phyloP scores from a whole-genome alignment of 2,113 vertebrate genomes.

The Cyprinodon brontotheroides region DNA sequence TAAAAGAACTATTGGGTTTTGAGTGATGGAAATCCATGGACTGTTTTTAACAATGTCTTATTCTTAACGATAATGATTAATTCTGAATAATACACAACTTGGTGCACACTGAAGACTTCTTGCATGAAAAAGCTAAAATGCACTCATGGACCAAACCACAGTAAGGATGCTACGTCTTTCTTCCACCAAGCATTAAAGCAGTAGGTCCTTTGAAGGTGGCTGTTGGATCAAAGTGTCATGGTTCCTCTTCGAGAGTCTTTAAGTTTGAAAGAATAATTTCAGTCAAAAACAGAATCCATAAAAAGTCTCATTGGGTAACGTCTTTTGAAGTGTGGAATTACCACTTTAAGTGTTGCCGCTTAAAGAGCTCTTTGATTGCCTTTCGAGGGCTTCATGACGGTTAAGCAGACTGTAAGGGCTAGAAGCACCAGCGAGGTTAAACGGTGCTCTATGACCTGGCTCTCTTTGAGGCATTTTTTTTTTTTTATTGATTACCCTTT shows the following conservation, averaged over 20 bases:
- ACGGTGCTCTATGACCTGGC: constrained; percentile 57
- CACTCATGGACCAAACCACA: background rate
- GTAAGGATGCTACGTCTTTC: constrained; percentile 5
- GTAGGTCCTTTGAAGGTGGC: background rate
- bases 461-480: constrained; percentile 61
- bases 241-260: background rate
- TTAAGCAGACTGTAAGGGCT: constrained; percentile 62
- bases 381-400: constrained; percentile 60
- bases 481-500: constrained; percentile 65
- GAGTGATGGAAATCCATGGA: constrained; percentile 66
- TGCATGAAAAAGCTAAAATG: constrained; percentile 23
- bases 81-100: background rate
- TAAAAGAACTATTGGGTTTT: constrained; percentile 73
- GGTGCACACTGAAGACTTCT: background rate
- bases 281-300: background rate
- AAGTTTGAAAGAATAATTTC: constrained; percentile 13
- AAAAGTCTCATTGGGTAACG: background rate
- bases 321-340: constrained; percentile 56
- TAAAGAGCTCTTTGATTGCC: constrained; percentile 63
- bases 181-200: background rate
- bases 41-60: background rate
- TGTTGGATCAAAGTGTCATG: background rate
- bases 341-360: constrained; percentile 60
- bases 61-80: background rate
- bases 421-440: constrained; percentile 59